Evolutionary conservation across 1,140 invertebrate species (phyloP), one percentile per base, ranked within the genome.

Genomic region (Amphibalanus amphitrite): DNA sequence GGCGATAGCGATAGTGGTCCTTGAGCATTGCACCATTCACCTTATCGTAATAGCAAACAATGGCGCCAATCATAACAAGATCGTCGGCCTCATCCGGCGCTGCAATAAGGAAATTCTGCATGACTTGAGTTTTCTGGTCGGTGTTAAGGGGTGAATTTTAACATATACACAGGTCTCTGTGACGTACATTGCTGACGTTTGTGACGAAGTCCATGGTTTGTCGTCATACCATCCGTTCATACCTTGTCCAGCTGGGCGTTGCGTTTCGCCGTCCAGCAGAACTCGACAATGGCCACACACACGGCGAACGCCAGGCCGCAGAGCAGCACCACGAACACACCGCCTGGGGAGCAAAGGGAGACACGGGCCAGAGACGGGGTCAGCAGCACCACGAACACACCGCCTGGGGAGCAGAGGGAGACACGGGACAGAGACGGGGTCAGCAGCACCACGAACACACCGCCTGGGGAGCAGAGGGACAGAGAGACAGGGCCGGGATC

Each of bases 371-470:
- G 4, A 38, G 33, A 38, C 4, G n/a, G n/a, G n/a, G n/a, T n/a
- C n/a, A 38, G 33, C 4, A 38, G 33, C 4, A 38, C 33, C 33
- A 38, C 33, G 15, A 38, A 38, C 33, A 38, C 33, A 6, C 33
- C 33, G 4, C 33, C 33, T 38, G 33, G 15, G 15, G 15, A 4
- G 15, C 33, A 38, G 4, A 38, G n/a, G n/a, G n/a, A n/a, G n/a
- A 38, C 33, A 38, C 33, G 15, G 33, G 15, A 38, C 33, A 38
- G 33, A 38, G 33, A 4, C 4, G 33, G 4, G 4, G 33, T 38
- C 33, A 98, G 84, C 1, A 98, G 83, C 6, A 98, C 93, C 26
- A 98, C 93, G 80, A 98, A 98, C 23, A 98, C 93, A n/a, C 95
- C 95, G 76, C 93, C 92, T 75, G 71, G 17, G 3, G 1, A 3